Conservation (phyloP, 92 coral and sea anemone genomes). For the Chrysogorgia sp. region DNA sequence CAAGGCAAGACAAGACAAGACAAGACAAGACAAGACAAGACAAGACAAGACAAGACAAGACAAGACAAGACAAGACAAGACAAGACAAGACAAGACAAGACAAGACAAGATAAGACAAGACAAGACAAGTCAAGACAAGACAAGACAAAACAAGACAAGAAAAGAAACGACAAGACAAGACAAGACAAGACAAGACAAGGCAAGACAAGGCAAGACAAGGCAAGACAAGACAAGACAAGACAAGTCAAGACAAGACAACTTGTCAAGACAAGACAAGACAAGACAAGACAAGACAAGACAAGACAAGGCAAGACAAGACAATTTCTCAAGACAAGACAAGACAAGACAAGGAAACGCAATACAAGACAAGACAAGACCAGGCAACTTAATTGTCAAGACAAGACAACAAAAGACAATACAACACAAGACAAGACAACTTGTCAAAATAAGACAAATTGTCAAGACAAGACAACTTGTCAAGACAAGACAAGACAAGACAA, state of each 20-base stretch:
- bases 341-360: no score
- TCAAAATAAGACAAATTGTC: no score
- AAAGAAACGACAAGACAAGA: slow-evolving; percentile 2
- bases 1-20: slow-evolving; percentile 7
- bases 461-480: no score
- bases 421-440: not conserved
- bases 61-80: slow-evolving; percentile 12
- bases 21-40: slow-evolving; percentile 10
- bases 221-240: slow-evolving; percentile 12
- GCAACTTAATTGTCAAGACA: no score
- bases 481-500: no score
- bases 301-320: no score
- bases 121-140: slow-evolving; percentile 1
- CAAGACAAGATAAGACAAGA: slow-evolving; percentile 1
- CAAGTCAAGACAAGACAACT: slow-evolving; percentile 7
- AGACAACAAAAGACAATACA: slow-evolving; percentile 15
- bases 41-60: slow-evolving; percentile 12
- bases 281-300: slow-evolving; percentile 9
- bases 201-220: not conserved
- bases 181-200: not conserved
- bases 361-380: no score
- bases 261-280: no score
- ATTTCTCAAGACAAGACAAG: no score
- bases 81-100: slow-evolving; percentile 9
- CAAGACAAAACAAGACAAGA: no score